Conservation (phyloP, 2,113 vertebrate genomes). For the Cyprinodon brontotheroides region DNA sequence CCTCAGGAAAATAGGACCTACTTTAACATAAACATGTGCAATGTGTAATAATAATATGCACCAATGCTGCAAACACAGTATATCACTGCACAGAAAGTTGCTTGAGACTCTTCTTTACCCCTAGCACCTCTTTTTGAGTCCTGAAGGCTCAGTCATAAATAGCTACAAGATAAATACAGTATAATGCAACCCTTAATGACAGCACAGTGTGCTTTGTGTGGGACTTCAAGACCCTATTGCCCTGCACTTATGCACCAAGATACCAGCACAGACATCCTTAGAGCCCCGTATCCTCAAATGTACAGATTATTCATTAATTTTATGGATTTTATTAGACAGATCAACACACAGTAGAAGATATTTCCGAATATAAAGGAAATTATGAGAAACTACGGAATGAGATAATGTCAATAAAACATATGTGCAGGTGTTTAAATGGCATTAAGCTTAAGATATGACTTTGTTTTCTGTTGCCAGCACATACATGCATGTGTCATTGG, state of each 20-base stretch:
- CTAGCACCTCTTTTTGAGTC: slow-evolving; percentile 32
- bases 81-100: slow-evolving; percentile 13
- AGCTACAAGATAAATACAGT: slow-evolving; percentile 43
- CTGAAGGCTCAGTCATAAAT: slow-evolving; percentile 35
- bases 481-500: too few relatives aligned
- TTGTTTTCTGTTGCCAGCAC: too few relatives aligned
- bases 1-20: slow-evolving; percentile 42
- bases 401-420: too few relatives aligned
- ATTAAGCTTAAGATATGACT: too few relatives aligned
- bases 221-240: background rate
- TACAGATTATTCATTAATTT: background rate
- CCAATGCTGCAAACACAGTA: slow-evolving; percentile 2
- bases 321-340: too few relatives aligned
- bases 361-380: too few relatives aligned
- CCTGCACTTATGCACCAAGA: background rate
- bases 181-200: slow-evolving; percentile 17
- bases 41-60: slow-evolving; percentile 29
- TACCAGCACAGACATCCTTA: background rate
- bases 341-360: too few relatives aligned
- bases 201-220: background rate
- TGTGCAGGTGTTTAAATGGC: too few relatives aligned
- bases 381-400: too few relatives aligned
- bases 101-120: slow-evolving; percentile 40
- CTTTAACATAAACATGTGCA: slow-evolving; percentile 42
- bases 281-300: background rate